A percentile compares a stretch with the other conserved stretches of the same genome.
Evolutionary conservation across 2,113 vertebrate genomes (phyloP).

Genomic region (Malurus cyaneus): DNA sequence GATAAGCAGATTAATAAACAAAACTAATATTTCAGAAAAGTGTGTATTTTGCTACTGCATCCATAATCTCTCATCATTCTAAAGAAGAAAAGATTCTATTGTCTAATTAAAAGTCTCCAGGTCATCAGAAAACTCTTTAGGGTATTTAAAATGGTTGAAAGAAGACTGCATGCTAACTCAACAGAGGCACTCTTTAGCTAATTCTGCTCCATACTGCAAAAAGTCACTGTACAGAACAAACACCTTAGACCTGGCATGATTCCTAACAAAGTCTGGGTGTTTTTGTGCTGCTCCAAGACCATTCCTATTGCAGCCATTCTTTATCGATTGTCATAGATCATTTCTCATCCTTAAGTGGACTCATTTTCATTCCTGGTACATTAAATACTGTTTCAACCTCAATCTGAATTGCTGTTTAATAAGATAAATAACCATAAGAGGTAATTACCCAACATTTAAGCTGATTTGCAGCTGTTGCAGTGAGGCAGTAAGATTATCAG

Average conservation of each 20-base stretch:
- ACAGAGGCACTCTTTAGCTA: background rate
- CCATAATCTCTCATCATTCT: background rate
- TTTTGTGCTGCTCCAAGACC: background rate
- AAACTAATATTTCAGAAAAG: background rate
- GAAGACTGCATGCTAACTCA: background rate
- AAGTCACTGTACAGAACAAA: background rate
- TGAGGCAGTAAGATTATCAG: background rate
- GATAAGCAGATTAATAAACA: background rate
- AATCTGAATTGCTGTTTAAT: conserved; percentile 4
- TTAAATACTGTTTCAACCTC: conserved; percentile 46
- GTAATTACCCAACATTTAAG: conserved; percentile 19
- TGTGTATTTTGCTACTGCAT: background rate
- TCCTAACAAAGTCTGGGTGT: background rate
- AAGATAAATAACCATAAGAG: conserved; percentile 50
- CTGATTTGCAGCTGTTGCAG: background rate
- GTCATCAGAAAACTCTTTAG: background rate
- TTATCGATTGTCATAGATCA: background rate
- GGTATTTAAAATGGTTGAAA: background rate
- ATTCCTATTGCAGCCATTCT: background rate
- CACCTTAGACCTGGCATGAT: background rate
- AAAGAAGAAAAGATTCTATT: background rate
- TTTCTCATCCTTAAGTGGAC: conserved; percentile 36
- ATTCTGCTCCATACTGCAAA: background rate
- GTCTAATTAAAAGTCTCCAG: background rate
- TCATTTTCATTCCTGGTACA: conserved; percentile 41